Percentiles rank a stretch among this genome's conserved stretches.
phyloP scores from a whole-genome alignment of 2,888 invertebrate genomes.

The Euclidia mi region DNA sequence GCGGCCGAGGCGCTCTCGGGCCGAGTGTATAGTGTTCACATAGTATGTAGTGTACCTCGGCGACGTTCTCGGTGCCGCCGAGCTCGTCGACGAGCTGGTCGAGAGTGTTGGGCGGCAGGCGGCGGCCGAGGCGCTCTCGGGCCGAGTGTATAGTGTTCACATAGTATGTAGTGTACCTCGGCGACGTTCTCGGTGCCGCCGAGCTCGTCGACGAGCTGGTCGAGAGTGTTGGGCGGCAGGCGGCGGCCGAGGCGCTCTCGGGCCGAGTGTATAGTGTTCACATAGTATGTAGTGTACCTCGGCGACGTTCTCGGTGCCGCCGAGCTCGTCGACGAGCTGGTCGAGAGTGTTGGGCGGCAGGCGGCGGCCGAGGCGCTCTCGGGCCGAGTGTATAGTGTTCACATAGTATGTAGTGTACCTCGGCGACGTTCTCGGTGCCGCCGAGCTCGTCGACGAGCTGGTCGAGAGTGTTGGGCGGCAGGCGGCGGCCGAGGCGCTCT shows the following conservation, averaged over 20 bases:
- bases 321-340: constrained; percentile 99
- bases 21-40: too few species aligned
- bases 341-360: constrained; percentile 99
- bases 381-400: constrained; percentile 93
- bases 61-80: too few species aligned
- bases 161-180: too few species aligned
- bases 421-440: constrained; percentile 92
- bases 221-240: background rate
- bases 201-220: constrained; percentile 98
- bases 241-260: too few species aligned
- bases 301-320: constrained; percentile 99
- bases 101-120: background rate
- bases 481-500: too few species aligned
- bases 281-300: too few species aligned
- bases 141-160: constrained; percentile 93
- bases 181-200: too few species aligned
- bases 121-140: constrained; percentile 96
- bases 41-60: too few species aligned
- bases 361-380: constrained; percentile 96
- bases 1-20: constrained; percentile 95
- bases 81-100: constrained; percentile 97
- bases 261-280: too few species aligned
- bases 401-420: too few species aligned
- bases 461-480: background rate
- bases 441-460: constrained; percentile 97